Conservation (phyloP, 1,140 invertebrate genomes). For the Telenomus remus region DNA sequence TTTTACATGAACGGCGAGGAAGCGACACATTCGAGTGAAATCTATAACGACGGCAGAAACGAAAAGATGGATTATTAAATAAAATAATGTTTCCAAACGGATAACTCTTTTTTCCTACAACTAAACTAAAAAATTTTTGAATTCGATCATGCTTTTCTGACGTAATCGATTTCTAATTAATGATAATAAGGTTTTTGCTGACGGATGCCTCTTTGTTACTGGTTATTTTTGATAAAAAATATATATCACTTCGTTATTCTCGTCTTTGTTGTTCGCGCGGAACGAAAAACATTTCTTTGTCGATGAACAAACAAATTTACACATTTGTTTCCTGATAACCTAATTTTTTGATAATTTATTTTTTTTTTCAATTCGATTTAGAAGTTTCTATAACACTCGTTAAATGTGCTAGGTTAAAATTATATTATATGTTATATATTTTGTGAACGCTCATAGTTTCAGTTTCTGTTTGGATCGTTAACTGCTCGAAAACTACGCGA, state of each 20-base stretch:
- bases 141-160: background rate
- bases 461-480: too few relatives aligned
- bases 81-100: too few relatives aligned
- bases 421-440: background rate
- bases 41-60: too few relatives aligned
- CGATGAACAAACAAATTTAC: too few relatives aligned
- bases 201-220: background rate
- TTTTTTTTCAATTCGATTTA: too few relatives aligned
- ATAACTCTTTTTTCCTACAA: too few relatives aligned
- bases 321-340: too few relatives aligned
- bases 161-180: background rate
- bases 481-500: background rate
- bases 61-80: too few relatives aligned
- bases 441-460: too few relatives aligned
- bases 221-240: constrained; percentile 7
- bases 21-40: too few relatives aligned
- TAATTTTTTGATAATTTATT: too few relatives aligned
- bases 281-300: background rate
- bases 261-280: constrained; percentile 2
- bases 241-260: constrained; percentile 7
- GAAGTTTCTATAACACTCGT: background rate
- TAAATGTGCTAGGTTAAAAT: background rate
- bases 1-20: background rate
- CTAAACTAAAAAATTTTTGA: too few relatives aligned
- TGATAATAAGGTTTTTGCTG: background rate